phyloP scores from a whole-genome alignment of 2,888 invertebrate species.

The Lutraria lutraria region DNA sequence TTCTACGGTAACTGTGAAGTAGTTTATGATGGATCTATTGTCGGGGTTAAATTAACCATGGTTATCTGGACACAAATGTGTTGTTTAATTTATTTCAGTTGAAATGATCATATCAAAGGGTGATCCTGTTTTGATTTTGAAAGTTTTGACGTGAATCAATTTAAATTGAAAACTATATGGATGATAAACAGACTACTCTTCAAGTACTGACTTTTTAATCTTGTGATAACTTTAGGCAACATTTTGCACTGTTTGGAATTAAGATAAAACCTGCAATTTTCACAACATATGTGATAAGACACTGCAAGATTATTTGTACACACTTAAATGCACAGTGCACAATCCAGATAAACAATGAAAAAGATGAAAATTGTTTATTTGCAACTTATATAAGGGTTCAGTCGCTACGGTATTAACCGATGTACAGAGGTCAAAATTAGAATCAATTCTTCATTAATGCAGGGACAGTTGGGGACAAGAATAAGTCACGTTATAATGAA shows the following conservation, averaged over 20 bases:
- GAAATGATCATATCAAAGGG: conserved; percentile 11
- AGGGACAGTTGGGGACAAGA: too few species aligned
- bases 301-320: not conserved
- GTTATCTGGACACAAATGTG: conserved; percentile 23
- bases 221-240: not conserved
- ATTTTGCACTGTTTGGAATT: not conserved
- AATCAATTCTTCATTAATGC: too few species aligned
- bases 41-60: conserved; percentile 34
- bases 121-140: conserved; percentile 35
- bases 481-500: too few species aligned
- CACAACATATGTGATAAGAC: not conserved
- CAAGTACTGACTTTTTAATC: conserved; percentile 7
- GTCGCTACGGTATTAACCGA: too few species aligned
- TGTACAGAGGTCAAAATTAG: too few species aligned
- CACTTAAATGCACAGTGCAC: not conserved
- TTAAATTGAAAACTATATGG: conserved; percentile 34
- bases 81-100: conserved; percentile 48
- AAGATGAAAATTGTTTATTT: not conserved
- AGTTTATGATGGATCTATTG: conserved; percentile 35
- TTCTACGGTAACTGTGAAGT: conserved; percentile 41
- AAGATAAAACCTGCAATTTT: not conserved
- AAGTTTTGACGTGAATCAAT: conserved; percentile 2
- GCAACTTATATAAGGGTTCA: too few species aligned
- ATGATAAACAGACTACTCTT: conserved; percentile 30
- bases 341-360: not conserved